Conservation (phyloP, 2,113 vertebrate species). For the Melanotaenia duboulayi region DNA sequence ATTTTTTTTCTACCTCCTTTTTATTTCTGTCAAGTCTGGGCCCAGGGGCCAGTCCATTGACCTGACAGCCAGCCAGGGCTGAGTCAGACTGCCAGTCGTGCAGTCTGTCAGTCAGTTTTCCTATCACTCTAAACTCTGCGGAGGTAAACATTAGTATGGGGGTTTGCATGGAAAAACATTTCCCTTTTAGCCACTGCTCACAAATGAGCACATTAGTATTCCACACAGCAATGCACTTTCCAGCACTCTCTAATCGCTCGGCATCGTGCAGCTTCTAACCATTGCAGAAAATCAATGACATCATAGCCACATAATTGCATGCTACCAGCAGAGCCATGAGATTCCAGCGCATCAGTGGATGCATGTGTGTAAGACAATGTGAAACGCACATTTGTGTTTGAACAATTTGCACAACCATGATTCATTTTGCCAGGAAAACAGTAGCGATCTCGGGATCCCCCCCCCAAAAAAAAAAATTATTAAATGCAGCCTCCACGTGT, state of each 20-base stretch:
- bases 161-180: conserved; percentile 68
- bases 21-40: conserved; percentile 37
- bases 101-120: conserved; percentile 31
- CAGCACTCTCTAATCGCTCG: conserved; percentile 74
- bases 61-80: conserved; percentile 54
- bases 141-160: conserved; percentile 62
- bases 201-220: conserved; percentile 84
- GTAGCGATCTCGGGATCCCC: conserved; percentile 46
- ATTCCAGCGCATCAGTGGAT: conserved; percentile 46
- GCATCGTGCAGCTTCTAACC: conserved; percentile 67
- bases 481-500: conserved; percentile 25
- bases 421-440: conserved; percentile 51
- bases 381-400: conserved; percentile 23
- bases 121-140: conserved; percentile 53
- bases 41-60: conserved; percentile 39
- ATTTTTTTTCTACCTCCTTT: conserved; percentile 26
- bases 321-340: conserved; percentile 74
- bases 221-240: conserved; percentile 83
- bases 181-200: conserved; percentile 67
- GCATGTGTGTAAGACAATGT: conserved; percentile 41
- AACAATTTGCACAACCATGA: conserved; percentile 36
- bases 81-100: conserved; percentile 66
- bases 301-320: conserved; percentile 86
- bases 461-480: conserved; percentile 29
- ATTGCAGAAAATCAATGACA: conserved; percentile 82